Conservation (phyloP, 2,797 vertebrate species). For the Sphenopsis melanotis region DNA sequence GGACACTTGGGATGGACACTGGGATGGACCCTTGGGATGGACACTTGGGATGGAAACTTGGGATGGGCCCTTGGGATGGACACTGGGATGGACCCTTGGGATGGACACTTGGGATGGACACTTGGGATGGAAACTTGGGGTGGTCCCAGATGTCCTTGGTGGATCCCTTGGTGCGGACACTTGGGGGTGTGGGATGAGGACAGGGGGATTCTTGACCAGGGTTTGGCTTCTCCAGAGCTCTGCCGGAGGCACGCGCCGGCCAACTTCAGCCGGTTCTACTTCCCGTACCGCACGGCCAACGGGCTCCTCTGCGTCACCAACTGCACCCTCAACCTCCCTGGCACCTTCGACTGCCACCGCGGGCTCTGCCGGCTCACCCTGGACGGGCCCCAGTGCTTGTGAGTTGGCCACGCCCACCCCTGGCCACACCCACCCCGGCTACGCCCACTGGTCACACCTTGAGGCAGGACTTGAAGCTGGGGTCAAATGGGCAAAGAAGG, state of each 20-base stretch:
- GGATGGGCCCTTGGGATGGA: no score
- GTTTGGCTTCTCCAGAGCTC: neutral
- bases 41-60: no score
- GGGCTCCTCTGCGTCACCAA: neutral
- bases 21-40: no score
- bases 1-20: no score
- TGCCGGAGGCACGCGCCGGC: neutral
- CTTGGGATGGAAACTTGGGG: no score
- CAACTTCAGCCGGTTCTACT: neutral
- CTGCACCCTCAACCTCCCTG: neutral
- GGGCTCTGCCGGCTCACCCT: neutral
- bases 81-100: no score
- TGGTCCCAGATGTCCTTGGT: no score
- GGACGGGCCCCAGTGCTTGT: neutral
- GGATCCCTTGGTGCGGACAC: no score
- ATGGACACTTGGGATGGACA: no score
- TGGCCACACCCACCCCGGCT: neutral
- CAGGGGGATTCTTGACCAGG: no score
- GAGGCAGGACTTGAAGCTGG: neutral
- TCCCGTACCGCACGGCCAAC: neutral
- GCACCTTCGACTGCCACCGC: neutral
- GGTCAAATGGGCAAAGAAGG: neutral
- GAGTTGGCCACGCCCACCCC: neutral
- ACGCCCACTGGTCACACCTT: neutral
- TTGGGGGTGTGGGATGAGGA: no score